A percentile compares a stretch with the other conserved stretches of the same genome.
Evolutionary conservation across 2,113 vertebrate species (phyloP).

Genomic region (Ia io): DNA sequence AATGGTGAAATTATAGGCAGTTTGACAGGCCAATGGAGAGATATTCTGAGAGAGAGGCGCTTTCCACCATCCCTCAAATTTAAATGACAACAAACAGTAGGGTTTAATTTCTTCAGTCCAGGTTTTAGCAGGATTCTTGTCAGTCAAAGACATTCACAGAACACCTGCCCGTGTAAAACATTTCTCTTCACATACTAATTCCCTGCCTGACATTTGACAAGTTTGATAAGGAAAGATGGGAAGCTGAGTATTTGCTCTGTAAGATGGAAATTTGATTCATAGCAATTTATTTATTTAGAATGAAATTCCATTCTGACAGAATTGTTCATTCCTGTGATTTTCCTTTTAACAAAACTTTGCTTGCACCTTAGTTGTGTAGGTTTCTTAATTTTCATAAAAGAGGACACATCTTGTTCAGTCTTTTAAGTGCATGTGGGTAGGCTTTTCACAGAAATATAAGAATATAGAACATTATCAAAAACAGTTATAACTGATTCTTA

Average conservation of each 20-base stretch:
- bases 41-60: neutral
- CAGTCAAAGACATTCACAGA: slow-evolving; percentile 61
- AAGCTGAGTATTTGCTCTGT: slow-evolving; percentile 36
- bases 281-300: slow-evolving; percentile 46
- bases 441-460: neutral
- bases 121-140: slow-evolving; percentile 57
- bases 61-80: slow-evolving; percentile 50
- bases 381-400: slow-evolving; percentile 45
- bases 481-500: neutral
- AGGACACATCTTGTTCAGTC: neutral
- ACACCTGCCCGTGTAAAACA: slow-evolving; percentile 45
- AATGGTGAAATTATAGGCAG: slow-evolving; percentile 59
- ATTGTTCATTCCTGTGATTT: neutral
- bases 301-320: slow-evolving; percentile 27
- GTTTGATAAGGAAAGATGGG: slow-evolving; percentile 61
- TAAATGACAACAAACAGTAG: slow-evolving; percentile 66
- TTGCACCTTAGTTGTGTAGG: neutral
- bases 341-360: slow-evolving; percentile 4
- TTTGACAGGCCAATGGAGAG: slow-evolving; percentile 58
- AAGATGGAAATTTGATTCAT: slow-evolving; percentile 45
- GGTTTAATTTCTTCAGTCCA: slow-evolving; percentile 63
- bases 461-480: neutral
- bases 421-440: neutral
- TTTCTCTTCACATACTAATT: slow-evolving; percentile 60
- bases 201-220: slow-evolving; percentile 58